Percentiles rank a stretch among this genome's conserved stretches.
Conservation (phyloP, 1,140 invertebrate species). For the Lepidurus packardi region DNA sequence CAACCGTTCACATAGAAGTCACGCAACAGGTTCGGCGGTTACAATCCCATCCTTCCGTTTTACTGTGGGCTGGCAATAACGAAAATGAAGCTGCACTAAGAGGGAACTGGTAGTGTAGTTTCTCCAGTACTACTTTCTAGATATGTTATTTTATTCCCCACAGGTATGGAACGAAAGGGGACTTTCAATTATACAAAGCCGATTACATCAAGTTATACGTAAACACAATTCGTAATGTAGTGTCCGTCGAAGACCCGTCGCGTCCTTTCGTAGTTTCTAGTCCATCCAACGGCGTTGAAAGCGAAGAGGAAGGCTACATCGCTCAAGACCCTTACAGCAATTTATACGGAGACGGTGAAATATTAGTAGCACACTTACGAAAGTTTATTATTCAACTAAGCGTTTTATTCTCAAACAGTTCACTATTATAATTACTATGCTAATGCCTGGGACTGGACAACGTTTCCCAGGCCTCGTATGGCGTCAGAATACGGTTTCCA, state of each 20-base stretch:
- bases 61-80: constrained; percentile 92
- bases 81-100: constrained; percentile 90
- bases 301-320: constrained; percentile 67
- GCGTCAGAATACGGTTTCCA: constrained; percentile 94
- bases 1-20: constrained; percentile 69
- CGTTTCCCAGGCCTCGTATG: constrained; percentile 76
- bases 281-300: constrained; percentile 81
- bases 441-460: constrained; percentile 71
- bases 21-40: constrained; percentile 75
- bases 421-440: constrained; percentile 86
- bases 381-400: not conserved
- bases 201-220: constrained; percentile 88
- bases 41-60: constrained; percentile 81
- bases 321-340: constrained; percentile 67
- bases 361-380: constrained; percentile 34
- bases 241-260: constrained; percentile 55
- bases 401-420: constrained; percentile 49
- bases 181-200: constrained; percentile 57
- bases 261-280: constrained; percentile 76
- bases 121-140: not conserved
- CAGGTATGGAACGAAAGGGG: constrained; percentile 58
- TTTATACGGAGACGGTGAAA: constrained; percentile 78
- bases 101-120: constrained; percentile 61
- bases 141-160: constrained; percentile 26
- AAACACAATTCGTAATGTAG: constrained; percentile 63